Percentiles rank a stretch among this genome's conserved stretches.
These are phyloP conservation scores for Lasioglossum figueresi DNA, from an alignment of 2,888 invertebrate species.

Conservation along the genomic window DNA sequence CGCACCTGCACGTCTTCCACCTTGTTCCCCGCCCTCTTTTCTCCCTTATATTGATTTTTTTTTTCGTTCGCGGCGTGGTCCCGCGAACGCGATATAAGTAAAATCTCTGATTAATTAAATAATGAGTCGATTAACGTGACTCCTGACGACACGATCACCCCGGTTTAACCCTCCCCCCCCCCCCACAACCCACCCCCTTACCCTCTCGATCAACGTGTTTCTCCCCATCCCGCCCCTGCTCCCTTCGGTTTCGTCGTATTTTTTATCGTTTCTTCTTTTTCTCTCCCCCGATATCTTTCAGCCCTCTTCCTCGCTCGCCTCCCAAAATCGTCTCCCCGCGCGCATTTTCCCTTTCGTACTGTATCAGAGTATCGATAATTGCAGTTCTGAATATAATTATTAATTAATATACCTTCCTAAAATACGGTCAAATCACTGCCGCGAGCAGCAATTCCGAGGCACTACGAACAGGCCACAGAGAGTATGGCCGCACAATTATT, in stretches of 20 bases:
- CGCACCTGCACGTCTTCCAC: constrained; percentile 32
- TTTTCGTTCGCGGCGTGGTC: constrained; percentile 40
- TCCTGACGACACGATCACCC: constrained; percentile 72
- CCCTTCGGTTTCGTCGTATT: constrained; percentile 4
- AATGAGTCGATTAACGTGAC: constrained; percentile 81
- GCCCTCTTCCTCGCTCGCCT: neutral
- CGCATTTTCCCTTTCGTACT: constrained; percentile 67
- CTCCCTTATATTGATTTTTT: constrained; percentile 38
- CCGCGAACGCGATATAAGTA: constrained; percentile 69
- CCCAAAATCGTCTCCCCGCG: neutral
- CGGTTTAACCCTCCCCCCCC: neutral
- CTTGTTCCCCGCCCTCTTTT: constrained; percentile 1
- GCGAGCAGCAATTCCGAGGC: constrained; percentile 84
- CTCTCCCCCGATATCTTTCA: neutral
- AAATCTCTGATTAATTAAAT: constrained; percentile 77
- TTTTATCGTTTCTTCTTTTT: neutral
- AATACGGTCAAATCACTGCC: constrained; percentile 84
- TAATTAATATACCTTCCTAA: constrained; percentile 82
- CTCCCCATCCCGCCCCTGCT: neutral
- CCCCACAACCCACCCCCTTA: neutral
- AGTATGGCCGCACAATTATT: constrained; percentile 83
- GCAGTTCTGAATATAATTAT: constrained; percentile 79
- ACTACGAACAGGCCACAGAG: constrained; percentile 84
- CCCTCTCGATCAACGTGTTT: neutral
- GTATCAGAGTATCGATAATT: constrained; percentile 81